phyloP scores from a whole-genome alignment of 1,140 invertebrate genomes.

The Drosophila chauvacae region DNA sequence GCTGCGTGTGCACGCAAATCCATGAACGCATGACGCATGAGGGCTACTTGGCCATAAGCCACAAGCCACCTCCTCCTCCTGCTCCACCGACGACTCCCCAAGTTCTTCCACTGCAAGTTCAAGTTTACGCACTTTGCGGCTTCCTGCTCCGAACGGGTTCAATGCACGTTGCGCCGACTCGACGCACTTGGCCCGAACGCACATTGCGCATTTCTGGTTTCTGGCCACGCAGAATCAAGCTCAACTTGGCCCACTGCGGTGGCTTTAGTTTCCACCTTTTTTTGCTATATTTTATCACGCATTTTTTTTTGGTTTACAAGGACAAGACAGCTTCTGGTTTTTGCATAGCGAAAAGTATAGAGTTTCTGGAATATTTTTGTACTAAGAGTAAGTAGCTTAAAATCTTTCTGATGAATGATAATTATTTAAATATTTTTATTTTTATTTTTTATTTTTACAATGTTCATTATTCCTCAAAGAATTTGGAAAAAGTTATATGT shows the following conservation, averaged over 20 bases:
- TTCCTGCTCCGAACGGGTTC: conserved; percentile 63
- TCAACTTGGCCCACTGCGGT: conserved; percentile 61
- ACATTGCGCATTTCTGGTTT: conserved; percentile 40
- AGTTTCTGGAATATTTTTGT: not conserved
- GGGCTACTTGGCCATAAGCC: conserved; percentile 13
- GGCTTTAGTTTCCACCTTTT: not conserved
- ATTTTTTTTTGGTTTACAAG: conserved; percentile 36
- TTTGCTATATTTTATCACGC: conserved; percentile 38
- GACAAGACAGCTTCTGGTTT: conserved; percentile 11
- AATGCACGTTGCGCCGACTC: conserved; percentile 30
- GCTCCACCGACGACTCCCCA: not conserved
- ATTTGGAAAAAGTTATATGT: too few relatives aligned
- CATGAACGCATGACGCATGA: conserved; percentile 57
- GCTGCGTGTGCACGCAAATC: conserved; percentile 55
- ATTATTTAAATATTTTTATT: too few relatives aligned
- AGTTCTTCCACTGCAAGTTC: conserved; percentile 54
- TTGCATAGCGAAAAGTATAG: not conserved
- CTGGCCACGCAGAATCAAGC: conserved; percentile 49
- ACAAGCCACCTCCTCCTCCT: conserved; percentile 28
- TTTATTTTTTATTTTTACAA: too few relatives aligned
- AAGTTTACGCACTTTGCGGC: conserved; percentile 71
- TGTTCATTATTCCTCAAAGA: too few relatives aligned
- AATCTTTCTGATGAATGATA: not conserved
- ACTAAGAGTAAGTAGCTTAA: too few relatives aligned
- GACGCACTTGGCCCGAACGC: conserved; percentile 58